These are phyloP conservation scores for Muscidifurax raptorellus DNA, from an alignment of 1,140 invertebrate species.

Conservation along the genomic window DNA sequence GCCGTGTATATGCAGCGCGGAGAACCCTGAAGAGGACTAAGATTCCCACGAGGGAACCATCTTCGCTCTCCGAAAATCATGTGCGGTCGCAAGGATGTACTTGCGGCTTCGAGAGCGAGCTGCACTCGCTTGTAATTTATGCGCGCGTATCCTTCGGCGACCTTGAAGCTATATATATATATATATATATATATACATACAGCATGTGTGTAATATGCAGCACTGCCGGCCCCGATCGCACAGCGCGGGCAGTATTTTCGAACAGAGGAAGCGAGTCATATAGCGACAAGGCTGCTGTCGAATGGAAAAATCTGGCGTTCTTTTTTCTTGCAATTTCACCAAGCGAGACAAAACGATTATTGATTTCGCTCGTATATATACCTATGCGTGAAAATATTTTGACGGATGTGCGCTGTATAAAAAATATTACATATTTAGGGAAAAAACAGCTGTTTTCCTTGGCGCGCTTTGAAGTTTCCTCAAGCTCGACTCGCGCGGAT, in stretches of 20 bases:
- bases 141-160: constrained; percentile 36
- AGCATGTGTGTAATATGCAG: neutral
- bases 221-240: neutral
- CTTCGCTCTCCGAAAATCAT: neutral
- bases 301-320: neutral
- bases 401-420: neutral
- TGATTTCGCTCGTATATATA: neutral
- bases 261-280: neutral
- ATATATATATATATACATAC: neutral
- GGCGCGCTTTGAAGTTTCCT: constrained; percentile 13
- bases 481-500: neutral
- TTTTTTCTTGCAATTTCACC: neutral
- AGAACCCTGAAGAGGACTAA: neutral
- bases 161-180: constrained; percentile 11
- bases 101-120: neutral
- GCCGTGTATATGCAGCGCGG: too few species aligned
- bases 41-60: neutral
- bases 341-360: neutral
- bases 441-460: constrained; percentile 31
- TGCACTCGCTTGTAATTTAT: constrained; percentile 35
- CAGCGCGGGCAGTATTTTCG: neutral
- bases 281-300: neutral
- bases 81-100: neutral
- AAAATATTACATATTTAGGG: constrained; percentile 8
- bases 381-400: neutral